A percentile compares a stretch with the other conserved stretches of the same genome.
phyloP scores from a whole-genome alignment of 2,888 invertebrate genomes.

The Julus scandinavius region DNA sequence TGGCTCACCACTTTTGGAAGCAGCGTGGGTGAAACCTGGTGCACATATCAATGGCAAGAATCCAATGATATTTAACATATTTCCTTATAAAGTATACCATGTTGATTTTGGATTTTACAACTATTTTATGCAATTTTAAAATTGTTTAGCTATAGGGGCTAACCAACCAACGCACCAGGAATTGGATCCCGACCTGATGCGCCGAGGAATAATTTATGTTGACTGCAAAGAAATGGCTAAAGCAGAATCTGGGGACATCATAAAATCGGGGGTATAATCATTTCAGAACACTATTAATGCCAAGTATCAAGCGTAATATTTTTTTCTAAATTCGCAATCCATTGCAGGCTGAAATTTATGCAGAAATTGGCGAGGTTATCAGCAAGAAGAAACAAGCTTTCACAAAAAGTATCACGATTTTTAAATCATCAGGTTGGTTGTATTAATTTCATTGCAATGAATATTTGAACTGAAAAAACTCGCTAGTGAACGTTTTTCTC shows the following conservation, averaged over 20 bases:
- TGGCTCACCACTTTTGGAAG: conserved; percentile 68
- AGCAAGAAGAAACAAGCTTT: background rate
- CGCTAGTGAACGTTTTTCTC: background rate
- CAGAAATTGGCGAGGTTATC: conserved; percentile 1
- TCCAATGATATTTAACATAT: background rate
- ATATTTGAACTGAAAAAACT: background rate
- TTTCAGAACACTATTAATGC: background rate
- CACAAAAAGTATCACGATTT: background rate
- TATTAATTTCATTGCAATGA: background rate
- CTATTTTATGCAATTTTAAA: conserved; percentile 56
- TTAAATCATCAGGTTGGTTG: conserved; percentile 10
- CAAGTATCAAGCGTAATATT: background rate
- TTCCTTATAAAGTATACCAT: background rate
- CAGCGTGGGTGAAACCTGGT: conserved; percentile 69
- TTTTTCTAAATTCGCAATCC: background rate
- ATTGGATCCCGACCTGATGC: conserved; percentile 70
- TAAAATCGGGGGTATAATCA: conserved; percentile 66
- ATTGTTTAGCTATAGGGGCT: conserved; percentile 71
- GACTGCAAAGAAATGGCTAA: conserved; percentile 70
- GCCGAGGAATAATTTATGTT: conserved; percentile 69
- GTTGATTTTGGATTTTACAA: background rate
- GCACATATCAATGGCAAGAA: conserved; percentile 74
- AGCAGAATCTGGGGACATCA: conserved; percentile 69
- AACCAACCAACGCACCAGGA: conserved; percentile 69
- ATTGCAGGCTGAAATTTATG: conserved; percentile 4